A percentile compares a stretch with the other conserved stretches of the same genome.
phyloP scores from a whole-genome alignment of 2,113 vertebrate species.

The Lasiurus borealis region DNA sequence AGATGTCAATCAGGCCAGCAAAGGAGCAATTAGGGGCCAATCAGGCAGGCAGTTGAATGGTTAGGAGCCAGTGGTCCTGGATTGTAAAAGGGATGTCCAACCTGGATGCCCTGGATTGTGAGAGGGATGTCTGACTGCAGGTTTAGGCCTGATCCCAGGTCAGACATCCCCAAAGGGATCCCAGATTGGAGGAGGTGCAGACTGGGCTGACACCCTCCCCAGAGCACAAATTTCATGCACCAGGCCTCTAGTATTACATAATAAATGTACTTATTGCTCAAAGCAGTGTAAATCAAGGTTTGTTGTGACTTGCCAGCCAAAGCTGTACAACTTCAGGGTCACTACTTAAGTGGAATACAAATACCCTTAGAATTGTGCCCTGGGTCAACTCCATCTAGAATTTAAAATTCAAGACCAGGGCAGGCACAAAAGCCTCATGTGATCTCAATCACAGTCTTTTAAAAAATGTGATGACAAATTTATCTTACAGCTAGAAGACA shows the following conservation, averaged over 20 bases:
- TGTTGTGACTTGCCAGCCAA: conserved; percentile 20
- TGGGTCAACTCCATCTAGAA: not conserved
- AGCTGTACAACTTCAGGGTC: not conserved
- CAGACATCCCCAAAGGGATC: too few relatives aligned
- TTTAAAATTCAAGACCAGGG: conserved; percentile 12
- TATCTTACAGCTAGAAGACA: conserved; percentile 33
- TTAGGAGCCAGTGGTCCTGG: too few relatives aligned
- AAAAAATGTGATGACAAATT: conserved; percentile 41
- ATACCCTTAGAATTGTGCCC: not conserved
- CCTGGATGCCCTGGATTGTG: too few relatives aligned
- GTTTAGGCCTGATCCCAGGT: too few relatives aligned
- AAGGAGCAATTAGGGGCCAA: too few relatives aligned
- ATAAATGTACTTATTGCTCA: not conserved
- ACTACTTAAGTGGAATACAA: conserved; percentile 7
- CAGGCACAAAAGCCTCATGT: not conserved
- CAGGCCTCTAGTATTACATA: not conserved
- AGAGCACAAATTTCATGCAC: too few relatives aligned
- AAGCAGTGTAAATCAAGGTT: not conserved
- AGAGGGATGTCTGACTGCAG: too few relatives aligned
- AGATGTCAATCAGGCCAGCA: too few relatives aligned
- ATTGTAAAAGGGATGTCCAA: too few relatives aligned
- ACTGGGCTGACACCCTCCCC: too few relatives aligned
- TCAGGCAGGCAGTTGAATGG: too few relatives aligned
- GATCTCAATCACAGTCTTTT: not conserved
- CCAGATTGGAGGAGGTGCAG: too few relatives aligned